Conservation (phyloP, 1,140 invertebrate species). For the Heterodera schachtii region DNA sequence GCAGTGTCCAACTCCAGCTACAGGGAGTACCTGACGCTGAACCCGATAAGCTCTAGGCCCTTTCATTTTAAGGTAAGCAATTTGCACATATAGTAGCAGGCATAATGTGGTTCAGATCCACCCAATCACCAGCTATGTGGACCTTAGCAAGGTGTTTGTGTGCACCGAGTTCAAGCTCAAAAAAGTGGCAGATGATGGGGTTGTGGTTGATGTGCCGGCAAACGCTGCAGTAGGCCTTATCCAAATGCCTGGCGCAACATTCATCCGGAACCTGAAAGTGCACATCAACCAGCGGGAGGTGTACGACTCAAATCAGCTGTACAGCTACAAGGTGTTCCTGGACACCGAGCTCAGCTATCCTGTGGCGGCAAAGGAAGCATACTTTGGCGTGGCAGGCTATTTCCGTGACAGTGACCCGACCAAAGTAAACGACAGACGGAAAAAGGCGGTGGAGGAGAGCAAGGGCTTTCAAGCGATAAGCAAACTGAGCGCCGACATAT, state of each 20-base stretch:
- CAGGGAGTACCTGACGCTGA: not conserved
- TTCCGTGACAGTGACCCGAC: not conserved
- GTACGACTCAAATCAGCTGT: constrained; percentile 12
- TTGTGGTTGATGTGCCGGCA: not conserved
- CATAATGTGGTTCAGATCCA: constrained; percentile 11
- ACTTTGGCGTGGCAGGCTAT: constrained; percentile 5
- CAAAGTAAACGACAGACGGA: not conserved
- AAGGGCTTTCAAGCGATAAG: not conserved
- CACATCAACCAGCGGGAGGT: constrained; percentile 18
- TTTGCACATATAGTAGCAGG: too few species aligned
- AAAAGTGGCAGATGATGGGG: not conserved
- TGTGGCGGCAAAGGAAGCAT: not conserved
- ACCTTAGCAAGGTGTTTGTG: constrained; percentile 4
- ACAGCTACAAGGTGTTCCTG: constrained; percentile 7
- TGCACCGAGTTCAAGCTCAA: not conserved
- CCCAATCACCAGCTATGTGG: constrained; percentile 1
- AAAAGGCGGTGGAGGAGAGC: not conserved
- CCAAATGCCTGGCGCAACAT: not conserved
- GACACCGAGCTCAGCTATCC: constrained; percentile 8
- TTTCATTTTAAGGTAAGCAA: not conserved
- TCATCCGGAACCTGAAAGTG: not conserved
- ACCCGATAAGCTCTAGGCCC: not conserved
- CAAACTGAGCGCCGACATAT: constrained; percentile 10
- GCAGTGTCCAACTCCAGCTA: not conserved
- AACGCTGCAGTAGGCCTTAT: not conserved